Conservation (phyloP, 2,113 vertebrate genomes). For the Equus przewalskii region DNA sequence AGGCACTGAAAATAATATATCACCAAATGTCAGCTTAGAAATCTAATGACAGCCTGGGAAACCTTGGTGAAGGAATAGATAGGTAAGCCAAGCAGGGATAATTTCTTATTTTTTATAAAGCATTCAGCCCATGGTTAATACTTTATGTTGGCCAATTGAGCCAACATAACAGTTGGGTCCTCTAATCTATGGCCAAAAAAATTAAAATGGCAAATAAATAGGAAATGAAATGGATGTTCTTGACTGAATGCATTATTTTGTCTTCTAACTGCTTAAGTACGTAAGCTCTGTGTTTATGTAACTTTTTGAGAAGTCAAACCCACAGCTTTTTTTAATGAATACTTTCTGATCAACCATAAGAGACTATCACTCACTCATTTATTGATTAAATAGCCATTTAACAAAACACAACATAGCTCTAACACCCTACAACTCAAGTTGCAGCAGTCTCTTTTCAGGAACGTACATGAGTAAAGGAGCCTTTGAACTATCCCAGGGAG, state of each 20-base stretch:
- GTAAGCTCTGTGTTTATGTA: background rate
- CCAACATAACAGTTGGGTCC: background rate
- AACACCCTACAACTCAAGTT: background rate
- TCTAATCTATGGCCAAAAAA: background rate
- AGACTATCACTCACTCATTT: background rate
- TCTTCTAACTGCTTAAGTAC: background rate
- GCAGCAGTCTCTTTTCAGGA: background rate
- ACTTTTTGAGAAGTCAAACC: slow-evolving; percentile 42
- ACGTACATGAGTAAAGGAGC: background rate
- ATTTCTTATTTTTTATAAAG: slow-evolving; percentile 17
- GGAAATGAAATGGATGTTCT: slow-evolving; percentile 19
- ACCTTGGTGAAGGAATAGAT: background rate
- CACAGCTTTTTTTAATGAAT: background rate
- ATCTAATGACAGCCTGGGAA: background rate
- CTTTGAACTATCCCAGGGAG: background rate
- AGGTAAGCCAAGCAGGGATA: background rate
- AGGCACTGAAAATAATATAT: background rate
- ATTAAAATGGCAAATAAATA: slow-evolving; percentile 28
- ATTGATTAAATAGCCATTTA: background rate
- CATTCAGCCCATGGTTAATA: background rate
- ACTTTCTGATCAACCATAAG: slow-evolving; percentile 38
- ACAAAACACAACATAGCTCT: background rate
- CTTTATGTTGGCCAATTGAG: background rate
- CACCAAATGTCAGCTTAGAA: background rate
- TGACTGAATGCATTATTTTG: background rate